phyloP scores from a whole-genome alignment of 2,888 invertebrate species.

The Notodonta dromedarius region DNA sequence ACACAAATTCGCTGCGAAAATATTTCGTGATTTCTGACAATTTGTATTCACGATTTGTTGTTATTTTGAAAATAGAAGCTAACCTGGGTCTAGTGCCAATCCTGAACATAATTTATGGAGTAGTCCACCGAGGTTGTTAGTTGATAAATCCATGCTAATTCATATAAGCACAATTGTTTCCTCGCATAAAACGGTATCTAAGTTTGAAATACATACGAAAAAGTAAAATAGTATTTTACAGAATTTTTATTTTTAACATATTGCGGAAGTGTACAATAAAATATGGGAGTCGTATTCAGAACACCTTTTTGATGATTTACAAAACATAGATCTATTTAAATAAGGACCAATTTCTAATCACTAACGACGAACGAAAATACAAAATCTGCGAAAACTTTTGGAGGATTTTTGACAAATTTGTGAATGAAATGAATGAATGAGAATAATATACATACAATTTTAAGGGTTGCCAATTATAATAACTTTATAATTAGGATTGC shows the following conservation, averaged over 20 bases:
- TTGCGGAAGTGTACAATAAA: neutral
- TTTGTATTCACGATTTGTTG: constrained; percentile 21
- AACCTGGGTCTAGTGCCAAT: constrained; percentile 75
- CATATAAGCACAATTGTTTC: neutral
- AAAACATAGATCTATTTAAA: neutral
- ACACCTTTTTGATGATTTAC: neutral
- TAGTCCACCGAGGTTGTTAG: constrained; percentile 60
- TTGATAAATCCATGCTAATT: constrained; percentile 56
- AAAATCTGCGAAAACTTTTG: neutral
- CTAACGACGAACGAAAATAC: constrained; percentile 1
- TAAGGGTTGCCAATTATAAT: too few species aligned
- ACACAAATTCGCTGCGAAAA: constrained; percentile 11
- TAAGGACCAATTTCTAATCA: neutral
- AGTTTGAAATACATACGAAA: neutral
- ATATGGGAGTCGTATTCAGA: neutral
- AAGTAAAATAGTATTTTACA: neutral
- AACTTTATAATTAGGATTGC: too few species aligned
- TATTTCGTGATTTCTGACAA: constrained; percentile 12
- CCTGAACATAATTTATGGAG: constrained; percentile 72
- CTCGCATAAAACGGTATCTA: neutral
- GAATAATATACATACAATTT: too few species aligned
- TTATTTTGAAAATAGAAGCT: constrained; percentile 53
- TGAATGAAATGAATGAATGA: too few species aligned
- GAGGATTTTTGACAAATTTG: too few species aligned
- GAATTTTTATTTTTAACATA: neutral